A percentile compares a stretch with the other conserved stretches of the same genome.
phyloP scores from a whole-genome alignment of 2,797 vertebrate species.

The Sphaeramia orbicularis region DNA sequence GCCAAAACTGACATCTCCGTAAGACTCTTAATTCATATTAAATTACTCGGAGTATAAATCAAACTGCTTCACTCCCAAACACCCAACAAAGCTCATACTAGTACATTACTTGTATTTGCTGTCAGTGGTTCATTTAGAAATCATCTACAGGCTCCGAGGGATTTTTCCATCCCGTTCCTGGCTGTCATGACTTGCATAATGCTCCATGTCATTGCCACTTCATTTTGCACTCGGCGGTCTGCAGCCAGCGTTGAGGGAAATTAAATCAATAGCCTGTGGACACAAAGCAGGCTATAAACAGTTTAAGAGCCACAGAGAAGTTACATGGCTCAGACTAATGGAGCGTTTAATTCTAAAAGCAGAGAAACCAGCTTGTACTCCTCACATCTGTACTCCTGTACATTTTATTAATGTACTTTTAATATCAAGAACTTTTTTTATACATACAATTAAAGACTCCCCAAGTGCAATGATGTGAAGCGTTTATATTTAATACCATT shows the following conservation, averaged over 20 bases:
- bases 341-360: slow-evolving; percentile 14
- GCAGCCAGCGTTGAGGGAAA: slow-evolving; percentile 35
- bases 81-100: slow-evolving; percentile 39
- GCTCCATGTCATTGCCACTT: slow-evolving; percentile 44
- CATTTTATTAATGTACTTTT: no score
- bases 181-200: slow-evolving; percentile 35
- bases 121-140: slow-evolving; percentile 61
- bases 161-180: slow-evolving; percentile 45
- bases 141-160: slow-evolving; percentile 35
- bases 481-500: no score
- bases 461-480: no score
- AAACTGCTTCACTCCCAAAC: slow-evolving; percentile 38
- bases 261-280: slow-evolving; percentile 35
- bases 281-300: slow-evolving; percentile 23
- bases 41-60: slow-evolving; percentile 67
- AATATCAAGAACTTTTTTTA: no score
- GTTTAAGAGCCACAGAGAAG: slow-evolving; percentile 8
- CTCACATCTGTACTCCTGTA: no score
- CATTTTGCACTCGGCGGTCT: slow-evolving; percentile 25
- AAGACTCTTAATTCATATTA: slow-evolving; percentile 59
- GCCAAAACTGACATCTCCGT: slow-evolving; percentile 62
- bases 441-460: no score
- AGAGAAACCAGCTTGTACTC: not conserved
- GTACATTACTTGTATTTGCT: slow-evolving; percentile 36
- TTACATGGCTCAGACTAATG: slow-evolving; percentile 7